Conservation (phyloP, 2,888 invertebrate species). For the Spodoptera picta region DNA sequence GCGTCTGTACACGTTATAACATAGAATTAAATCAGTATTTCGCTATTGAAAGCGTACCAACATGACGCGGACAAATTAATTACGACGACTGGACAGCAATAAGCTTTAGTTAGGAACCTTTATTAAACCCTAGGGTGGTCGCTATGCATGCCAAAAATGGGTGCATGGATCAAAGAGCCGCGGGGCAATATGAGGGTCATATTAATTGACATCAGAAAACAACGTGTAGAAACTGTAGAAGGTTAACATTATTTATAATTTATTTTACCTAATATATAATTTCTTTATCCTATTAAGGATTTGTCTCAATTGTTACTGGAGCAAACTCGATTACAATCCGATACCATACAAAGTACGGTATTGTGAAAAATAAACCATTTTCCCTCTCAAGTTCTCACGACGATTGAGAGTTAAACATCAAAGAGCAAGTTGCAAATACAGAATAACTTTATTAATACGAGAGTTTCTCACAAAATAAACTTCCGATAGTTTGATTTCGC, state of each 20-base stretch:
- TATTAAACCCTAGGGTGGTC: background rate
- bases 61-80: background rate
- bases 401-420: no score
- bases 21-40: background rate
- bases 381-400: no score
- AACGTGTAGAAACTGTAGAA: background rate
- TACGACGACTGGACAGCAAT: background rate
- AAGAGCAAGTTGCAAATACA: no score
- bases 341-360: no score
- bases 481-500: no score
- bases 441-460: no score
- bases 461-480: no score
- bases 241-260: background rate
- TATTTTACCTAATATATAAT: no score
- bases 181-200: background rate
- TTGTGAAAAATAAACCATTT: no score
- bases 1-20: background rate
- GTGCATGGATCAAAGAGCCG: background rate
- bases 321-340: no score
- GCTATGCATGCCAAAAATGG: background rate
- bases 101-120: conserved; percentile 1
- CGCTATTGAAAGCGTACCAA: background rate
- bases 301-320: no score
- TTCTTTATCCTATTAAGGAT: no score
- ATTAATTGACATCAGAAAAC: background rate